Evolutionary conservation across 2,113 vertebrate species (phyloP).

Genomic region (Candoia aspera): DNA sequence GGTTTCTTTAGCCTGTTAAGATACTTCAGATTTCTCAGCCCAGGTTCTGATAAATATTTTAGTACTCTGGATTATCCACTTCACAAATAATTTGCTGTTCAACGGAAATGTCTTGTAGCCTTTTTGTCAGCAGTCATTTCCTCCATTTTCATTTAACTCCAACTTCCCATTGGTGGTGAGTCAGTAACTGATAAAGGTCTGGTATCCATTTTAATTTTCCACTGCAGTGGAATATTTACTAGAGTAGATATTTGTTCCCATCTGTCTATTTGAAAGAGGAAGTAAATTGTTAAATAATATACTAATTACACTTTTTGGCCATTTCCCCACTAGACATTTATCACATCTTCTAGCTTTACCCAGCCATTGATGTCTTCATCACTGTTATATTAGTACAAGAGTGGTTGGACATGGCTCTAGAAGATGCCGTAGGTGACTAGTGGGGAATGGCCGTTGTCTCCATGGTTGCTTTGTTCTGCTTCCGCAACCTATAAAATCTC

Average conservation of each 20-base stretch:
- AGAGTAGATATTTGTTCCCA: not conserved
- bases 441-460: not conserved
- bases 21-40: not conserved
- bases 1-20: not conserved
- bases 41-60: not conserved
- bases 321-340: not conserved
- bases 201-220: not conserved
- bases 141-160: slow-evolving; percentile 1
- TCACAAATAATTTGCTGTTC: not conserved
- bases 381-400: not conserved
- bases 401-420: not conserved
- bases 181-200: slow-evolving; percentile 11
- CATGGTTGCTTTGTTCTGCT: not conserved
- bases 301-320: not conserved
- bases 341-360: not conserved
- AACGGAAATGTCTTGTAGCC: not conserved
- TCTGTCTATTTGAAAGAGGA: not conserved
- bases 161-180: not conserved
- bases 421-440: not conserved
- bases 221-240: not conserved
- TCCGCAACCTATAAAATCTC: not conserved
- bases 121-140: slow-evolving; percentile 10
- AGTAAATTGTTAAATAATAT: not conserved
- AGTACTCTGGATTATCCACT: not conserved
- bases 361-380: not conserved